A percentile compares a stretch with the other conserved stretches of the same genome.
Evolutionary conservation across 2,797 vertebrate species (phyloP).

Genomic region (Babyrousa celebensis): DNA sequence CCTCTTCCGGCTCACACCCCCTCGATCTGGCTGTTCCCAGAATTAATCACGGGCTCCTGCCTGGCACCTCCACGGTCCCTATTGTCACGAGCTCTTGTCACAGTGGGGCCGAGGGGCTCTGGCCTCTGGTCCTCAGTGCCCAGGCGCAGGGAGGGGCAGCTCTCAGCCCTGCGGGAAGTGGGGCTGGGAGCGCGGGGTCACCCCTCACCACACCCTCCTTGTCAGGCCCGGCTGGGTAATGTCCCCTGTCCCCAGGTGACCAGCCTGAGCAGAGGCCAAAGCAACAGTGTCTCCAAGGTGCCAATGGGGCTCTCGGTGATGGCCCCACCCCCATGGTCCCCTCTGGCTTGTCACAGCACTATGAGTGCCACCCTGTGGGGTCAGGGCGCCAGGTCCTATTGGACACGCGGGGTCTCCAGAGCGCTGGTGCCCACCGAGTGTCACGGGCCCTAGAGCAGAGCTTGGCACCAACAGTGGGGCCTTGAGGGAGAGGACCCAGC

Average conservation of each 20-base stretch:
- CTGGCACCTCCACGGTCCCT: rapidly evolving
- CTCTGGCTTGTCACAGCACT: not conserved
- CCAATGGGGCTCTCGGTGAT: not conserved
- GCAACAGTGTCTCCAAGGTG: not conserved
- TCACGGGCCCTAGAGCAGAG: not conserved
- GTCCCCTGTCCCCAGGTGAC: not conserved
- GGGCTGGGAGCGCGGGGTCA: not conserved
- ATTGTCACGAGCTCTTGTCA: not conserved
- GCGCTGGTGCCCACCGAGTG: not conserved
- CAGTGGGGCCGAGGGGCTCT: not conserved
- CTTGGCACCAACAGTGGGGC: not conserved
- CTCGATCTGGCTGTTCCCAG: slow-evolving; percentile 23
- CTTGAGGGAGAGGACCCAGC: not conserved
- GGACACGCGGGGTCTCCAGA: not conserved
- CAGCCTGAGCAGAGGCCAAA: not conserved
- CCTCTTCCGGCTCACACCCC: not conserved
- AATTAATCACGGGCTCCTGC: not conserved
- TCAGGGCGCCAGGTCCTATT: not conserved
- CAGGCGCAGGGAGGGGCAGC: not conserved
- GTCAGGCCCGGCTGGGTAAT: not conserved
- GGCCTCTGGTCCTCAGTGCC: not conserved
- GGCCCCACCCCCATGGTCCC: not conserved
- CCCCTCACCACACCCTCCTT: not conserved
- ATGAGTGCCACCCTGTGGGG: not conserved
- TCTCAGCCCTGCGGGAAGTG: not conserved